Evolutionary conservation across 1,140 invertebrate genomes (phyloP).

Genomic region (Anagrus nilaparvatae): DNA sequence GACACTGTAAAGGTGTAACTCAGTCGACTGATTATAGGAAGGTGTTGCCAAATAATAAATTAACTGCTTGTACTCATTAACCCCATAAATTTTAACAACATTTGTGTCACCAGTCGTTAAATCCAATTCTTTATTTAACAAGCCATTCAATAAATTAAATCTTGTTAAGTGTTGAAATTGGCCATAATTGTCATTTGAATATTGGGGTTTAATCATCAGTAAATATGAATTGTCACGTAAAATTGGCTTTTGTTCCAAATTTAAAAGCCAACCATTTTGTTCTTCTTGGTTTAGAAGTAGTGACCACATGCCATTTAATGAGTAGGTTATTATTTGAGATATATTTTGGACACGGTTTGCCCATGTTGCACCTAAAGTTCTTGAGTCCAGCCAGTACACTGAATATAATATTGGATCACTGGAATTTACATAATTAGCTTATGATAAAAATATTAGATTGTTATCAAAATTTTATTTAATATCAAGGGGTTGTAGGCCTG

Average conservation of each 20-base stretch:
- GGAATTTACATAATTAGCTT: too few relatives aligned
- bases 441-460: too few relatives aligned
- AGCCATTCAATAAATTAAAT: conserved; percentile 23
- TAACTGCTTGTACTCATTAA: conserved; percentile 27
- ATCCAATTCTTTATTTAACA: conserved; percentile 33
- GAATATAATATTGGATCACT: conserved; percentile 56
- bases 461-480: too few relatives aligned
- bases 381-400: conserved; percentile 64
- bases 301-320: conserved; percentile 22
- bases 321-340: conserved; percentile 41
- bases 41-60: conserved; percentile 41
- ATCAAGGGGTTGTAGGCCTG: too few relatives aligned
- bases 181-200: too few relatives aligned
- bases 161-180: conserved; percentile 37
- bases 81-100: conserved; percentile 36
- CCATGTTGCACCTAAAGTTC: conserved; percentile 61
- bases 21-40: conserved; percentile 33
- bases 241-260: conserved; percentile 8
- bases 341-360: conserved; percentile 77
- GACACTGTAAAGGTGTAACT: conserved; percentile 38
- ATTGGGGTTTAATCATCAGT: conserved; percentile 34
- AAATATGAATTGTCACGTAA: conserved; percentile 16
- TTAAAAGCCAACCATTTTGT: conserved; percentile 24
- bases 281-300: conserved; percentile 18
- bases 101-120: conserved; percentile 36